Conservation (phyloP, 2,888 invertebrate genomes). For the Hoplodrina ambigua region DNA sequence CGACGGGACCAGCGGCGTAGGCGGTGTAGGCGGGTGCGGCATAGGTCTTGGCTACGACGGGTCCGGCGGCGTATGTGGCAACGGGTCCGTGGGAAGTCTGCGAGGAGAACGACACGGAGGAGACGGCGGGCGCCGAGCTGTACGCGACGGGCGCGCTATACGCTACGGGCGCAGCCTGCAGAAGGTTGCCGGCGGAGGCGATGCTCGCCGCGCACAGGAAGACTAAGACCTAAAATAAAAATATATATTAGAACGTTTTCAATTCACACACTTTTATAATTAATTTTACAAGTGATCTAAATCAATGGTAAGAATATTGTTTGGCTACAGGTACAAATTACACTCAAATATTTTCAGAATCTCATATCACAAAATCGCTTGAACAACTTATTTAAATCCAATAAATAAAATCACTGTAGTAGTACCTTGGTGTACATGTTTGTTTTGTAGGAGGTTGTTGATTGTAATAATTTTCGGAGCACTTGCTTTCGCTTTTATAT, state of each 20-base stretch:
- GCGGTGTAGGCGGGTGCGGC: conserved; percentile 76
- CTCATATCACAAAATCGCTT: neutral
- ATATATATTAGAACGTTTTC: neutral
- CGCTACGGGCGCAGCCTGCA: conserved; percentile 77
- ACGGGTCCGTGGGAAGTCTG: conserved; percentile 64
- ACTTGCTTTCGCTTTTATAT: conserved; percentile 85
- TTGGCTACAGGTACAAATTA: neutral
- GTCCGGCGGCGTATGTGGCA: conserved; percentile 66
- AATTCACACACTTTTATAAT: neutral
- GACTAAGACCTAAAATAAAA: conserved; percentile 83
- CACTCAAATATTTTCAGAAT: neutral
- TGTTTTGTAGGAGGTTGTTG: conserved; percentile 76
- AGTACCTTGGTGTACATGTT: conserved; percentile 87
- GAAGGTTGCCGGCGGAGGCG: conserved; percentile 91
- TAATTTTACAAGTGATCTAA: neutral
- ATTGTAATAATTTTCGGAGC: conserved; percentile 82
- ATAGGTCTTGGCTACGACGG: conserved; percentile 77
- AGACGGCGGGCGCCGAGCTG: conserved; percentile 78
- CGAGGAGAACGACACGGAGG: conserved; percentile 59
- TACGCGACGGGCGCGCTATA: conserved; percentile 83
- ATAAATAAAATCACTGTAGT: conserved; percentile 40
- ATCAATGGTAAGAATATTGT: too few relatives aligned
- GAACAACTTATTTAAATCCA: conserved; percentile 14
- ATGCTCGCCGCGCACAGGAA: conserved; percentile 91
- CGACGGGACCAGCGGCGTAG: conserved; percentile 64